These are phyloP conservation scores for Phymanthus crucifer DNA, from an alignment of 92 coral and sea anemone species.

Conservation along the genomic window DNA sequence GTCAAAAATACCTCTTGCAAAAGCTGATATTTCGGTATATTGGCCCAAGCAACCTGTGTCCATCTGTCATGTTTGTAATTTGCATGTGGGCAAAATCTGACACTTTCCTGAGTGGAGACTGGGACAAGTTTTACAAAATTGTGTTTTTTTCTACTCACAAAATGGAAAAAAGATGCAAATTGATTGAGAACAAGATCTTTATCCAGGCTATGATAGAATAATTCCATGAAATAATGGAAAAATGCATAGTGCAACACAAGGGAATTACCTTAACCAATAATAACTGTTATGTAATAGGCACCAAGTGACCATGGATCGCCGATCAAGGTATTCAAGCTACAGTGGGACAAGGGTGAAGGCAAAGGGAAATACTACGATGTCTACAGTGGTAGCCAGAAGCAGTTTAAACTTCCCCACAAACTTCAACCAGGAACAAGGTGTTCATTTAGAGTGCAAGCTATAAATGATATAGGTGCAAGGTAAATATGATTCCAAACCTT, in stretches of 20 bases:
- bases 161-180: too few relatives aligned
- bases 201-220: too few relatives aligned
- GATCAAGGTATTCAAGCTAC: conserved; percentile 66
- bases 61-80: too few relatives aligned
- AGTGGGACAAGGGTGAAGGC: conserved; percentile 88
- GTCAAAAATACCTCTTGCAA: too few relatives aligned
- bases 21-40: too few relatives aligned
- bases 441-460: conserved; percentile 85
- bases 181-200: too few relatives aligned
- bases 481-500: neutral
- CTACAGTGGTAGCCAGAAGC: conserved; percentile 71
- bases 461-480: conserved; percentile 88
- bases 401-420: conserved; percentile 78
- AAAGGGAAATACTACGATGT: conserved; percentile 65
- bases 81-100: too few relatives aligned
- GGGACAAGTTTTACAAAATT: too few relatives aligned
- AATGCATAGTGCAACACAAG: neutral
- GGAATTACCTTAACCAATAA: too few relatives aligned
- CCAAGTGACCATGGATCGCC: conserved; percentile 90
- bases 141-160: too few relatives aligned
- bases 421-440: conserved; percentile 88
- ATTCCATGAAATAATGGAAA: neutral
- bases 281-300: conserved; percentile 35
- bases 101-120: too few relatives aligned
- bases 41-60: too few relatives aligned